Conservation (phyloP, 64 coral and sea anemone species). For the Dendrophyllia cribrosa region DNA sequence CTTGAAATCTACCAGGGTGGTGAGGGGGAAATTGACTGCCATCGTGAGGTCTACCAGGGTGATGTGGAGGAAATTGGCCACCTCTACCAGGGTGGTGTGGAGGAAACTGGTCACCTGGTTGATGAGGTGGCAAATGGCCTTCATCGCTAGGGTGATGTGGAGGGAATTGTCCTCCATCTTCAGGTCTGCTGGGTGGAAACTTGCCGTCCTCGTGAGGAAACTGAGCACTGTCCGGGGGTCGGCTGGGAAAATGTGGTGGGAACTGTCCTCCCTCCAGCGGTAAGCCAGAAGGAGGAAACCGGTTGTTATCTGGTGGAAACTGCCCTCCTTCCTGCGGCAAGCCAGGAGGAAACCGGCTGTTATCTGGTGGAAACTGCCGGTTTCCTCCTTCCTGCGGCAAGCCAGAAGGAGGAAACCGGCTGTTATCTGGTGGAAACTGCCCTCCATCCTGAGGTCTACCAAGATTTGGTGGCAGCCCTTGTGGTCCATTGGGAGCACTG, state of each 20-base stretch:
- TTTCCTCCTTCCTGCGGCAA: slow-evolving; percentile 34
- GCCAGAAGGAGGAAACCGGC: not conserved
- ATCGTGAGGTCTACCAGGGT: slow-evolving; percentile 17
- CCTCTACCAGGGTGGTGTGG: slow-evolving; percentile 57
- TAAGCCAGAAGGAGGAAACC: not conserved
- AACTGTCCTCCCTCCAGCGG: slow-evolving; percentile 56
- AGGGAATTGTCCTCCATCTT: slow-evolving; percentile 60
- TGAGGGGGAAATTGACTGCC: slow-evolving; percentile 27
- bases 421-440: slow-evolving; percentile 37
- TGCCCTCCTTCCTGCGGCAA: slow-evolving; percentile 35
- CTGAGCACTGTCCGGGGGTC: slow-evolving; percentile 28
- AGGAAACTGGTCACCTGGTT: slow-evolving; percentile 14
- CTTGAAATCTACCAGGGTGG: slow-evolving; percentile 23
- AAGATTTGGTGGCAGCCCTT: not conserved
- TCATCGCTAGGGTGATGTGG: slow-evolving; percentile 58
- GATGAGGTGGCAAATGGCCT: slow-evolving; percentile 46
- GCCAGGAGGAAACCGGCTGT: slow-evolving; percentile 8
- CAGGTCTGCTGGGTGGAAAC: slow-evolving; percentile 16
- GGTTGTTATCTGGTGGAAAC: slow-evolving; percentile 30
- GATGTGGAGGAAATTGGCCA: slow-evolving; percentile 58
- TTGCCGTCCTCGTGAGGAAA: slow-evolving; percentile 18
- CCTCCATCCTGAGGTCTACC: slow-evolving; percentile 26
- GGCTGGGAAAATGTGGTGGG: slow-evolving; percentile 39
- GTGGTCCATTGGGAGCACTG: not conserved
- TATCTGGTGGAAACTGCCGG: slow-evolving; percentile 56